phyloP scores from a whole-genome alignment of 2,888 invertebrate species.

The Phasia obesa region DNA sequence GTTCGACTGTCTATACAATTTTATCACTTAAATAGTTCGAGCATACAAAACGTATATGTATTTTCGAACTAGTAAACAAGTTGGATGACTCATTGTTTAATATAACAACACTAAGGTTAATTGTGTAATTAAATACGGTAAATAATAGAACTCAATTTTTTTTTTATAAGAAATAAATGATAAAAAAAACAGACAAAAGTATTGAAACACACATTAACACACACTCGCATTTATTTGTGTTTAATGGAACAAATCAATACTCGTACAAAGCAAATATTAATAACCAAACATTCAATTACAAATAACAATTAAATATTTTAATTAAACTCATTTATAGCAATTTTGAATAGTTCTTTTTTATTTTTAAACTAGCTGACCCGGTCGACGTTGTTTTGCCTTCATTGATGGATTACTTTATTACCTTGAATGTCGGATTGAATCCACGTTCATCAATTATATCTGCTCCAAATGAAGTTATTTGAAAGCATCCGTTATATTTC shows the following conservation, averaged over 20 bases:
- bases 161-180: slow-evolving; percentile 19
- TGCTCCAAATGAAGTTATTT: no score
- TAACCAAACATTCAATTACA: slow-evolving; percentile 10
- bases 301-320: neutral
- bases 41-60: slow-evolving; percentile 1
- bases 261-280: slow-evolving; percentile 11
- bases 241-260: slow-evolving; percentile 37
- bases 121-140: slow-evolving; percentile 53
- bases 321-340: no score
- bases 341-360: no score
- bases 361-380: no score
- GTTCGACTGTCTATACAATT: neutral
- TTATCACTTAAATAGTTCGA: slow-evolving; percentile 12
- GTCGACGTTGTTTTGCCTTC: no score
- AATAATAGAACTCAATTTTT: no score
- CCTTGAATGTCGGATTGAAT: no score
- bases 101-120: slow-evolving; percentile 48
- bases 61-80: slow-evolving; percentile 29
- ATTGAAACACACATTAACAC: neutral
- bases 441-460: no score
- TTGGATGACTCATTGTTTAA: slow-evolving; percentile 53
- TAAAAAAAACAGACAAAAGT: neutral
- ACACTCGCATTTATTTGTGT: neutral
- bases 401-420: no score
- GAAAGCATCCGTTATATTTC: no score